These are phyloP conservation scores for Dendroctonus valens DNA, from an alignment of 1,140 invertebrate species.

Conservation along the genomic window DNA sequence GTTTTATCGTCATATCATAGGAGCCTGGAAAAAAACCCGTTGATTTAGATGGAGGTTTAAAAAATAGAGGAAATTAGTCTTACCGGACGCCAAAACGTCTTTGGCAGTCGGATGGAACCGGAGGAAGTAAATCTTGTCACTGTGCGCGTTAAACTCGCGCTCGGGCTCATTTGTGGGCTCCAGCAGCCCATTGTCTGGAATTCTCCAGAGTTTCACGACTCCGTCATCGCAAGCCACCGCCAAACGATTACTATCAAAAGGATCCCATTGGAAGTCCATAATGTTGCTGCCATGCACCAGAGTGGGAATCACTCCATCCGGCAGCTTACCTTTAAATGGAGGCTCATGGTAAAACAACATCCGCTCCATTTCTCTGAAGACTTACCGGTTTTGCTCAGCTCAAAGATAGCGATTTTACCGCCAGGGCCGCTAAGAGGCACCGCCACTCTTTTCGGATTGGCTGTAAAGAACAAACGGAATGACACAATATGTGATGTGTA, in stretches of 20 bases:
- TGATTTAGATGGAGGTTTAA: not conserved
- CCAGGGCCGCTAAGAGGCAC: constrained; percentile 85
- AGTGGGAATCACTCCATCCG: constrained; percentile 80
- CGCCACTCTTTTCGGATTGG: constrained; percentile 80
- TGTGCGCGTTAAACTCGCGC: constrained; percentile 65
- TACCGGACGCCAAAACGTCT: constrained; percentile 76
- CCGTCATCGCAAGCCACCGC: constrained; percentile 90
- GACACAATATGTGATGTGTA: too few relatives aligned
- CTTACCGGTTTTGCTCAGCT: constrained; percentile 69
- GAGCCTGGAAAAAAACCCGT: constrained; percentile 53
- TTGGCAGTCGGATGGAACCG: constrained; percentile 86
- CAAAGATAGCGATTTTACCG: constrained; percentile 85
- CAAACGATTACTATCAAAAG: constrained; percentile 76
- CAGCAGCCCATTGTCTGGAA: constrained; percentile 43
- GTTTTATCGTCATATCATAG: constrained; percentile 85
- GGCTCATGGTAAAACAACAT: too few relatives aligned
- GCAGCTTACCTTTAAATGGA: constrained; percentile 56
- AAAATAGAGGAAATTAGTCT: not conserved
- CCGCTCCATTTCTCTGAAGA: not conserved
- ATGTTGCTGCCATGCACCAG: constrained; percentile 84
- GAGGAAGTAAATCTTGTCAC: constrained; percentile 89
- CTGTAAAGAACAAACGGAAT: too few relatives aligned
- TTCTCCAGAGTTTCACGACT: constrained; percentile 82
- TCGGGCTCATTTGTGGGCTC: constrained; percentile 69
- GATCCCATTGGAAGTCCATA: constrained; percentile 93